These are phyloP conservation scores for Stegophylla sp. DNA, from an alignment of 2,888 invertebrate genomes.

Conservation along the genomic window DNA sequence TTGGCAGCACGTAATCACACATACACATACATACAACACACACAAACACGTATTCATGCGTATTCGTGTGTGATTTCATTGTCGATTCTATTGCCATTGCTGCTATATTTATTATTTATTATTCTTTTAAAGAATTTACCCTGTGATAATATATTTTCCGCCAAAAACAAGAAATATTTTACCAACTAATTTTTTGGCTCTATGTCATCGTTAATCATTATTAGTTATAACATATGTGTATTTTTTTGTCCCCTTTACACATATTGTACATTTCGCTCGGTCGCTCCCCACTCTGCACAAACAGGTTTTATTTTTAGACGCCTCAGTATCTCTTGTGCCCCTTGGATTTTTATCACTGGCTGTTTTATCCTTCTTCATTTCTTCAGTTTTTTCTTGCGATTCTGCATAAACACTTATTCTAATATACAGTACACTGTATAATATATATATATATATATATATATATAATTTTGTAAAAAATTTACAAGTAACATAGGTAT, in stretches of 20 bases:
- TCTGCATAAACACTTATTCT: not conserved
- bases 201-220: no score
- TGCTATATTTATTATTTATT: not conserved
- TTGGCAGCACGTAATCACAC: slow-evolving; percentile 43
- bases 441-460: no score
- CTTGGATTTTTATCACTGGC: slow-evolving; percentile 22
- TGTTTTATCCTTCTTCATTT: not conserved
- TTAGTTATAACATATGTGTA: not conserved
- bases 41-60: not conserved
- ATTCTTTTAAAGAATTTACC: not conserved
- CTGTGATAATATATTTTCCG: no score
- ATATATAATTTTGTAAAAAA: no score
- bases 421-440: not conserved
- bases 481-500: no score
- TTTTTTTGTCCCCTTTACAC: not conserved
- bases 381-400: not conserved
- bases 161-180: no score
- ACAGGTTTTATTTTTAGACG: slow-evolving; percentile 59
- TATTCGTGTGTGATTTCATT: not conserved
- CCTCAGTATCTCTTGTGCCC: slow-evolving; percentile 19
- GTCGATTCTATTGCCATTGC: not conserved
- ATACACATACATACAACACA: not conserved
- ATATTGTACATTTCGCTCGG: not conserved
- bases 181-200: no score
- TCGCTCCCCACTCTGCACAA: slow-evolving; percentile 21